Conservation (phyloP, 2,797 vertebrate genomes). For the Poeciliopsis paucimaculata region DNA sequence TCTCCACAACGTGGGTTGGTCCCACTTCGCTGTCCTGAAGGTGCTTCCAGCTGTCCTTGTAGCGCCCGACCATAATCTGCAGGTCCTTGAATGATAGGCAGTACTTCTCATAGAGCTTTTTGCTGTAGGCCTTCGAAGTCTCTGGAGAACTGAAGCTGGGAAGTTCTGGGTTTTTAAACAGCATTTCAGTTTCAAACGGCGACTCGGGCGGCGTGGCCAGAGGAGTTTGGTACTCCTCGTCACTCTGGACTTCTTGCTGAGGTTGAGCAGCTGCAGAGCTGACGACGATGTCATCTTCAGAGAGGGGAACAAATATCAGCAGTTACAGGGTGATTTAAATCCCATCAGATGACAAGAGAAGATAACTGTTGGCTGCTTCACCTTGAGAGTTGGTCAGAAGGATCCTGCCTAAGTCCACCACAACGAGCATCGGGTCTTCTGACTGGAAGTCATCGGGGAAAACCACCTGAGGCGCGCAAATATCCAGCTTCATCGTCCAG, state of each 20-base stretch:
- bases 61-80: slow-evolving; percentile 97
- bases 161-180: slow-evolving; percentile 63
- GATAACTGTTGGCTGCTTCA: slow-evolving; percentile 58
- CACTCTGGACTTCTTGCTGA: slow-evolving; percentile 89
- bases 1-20: slow-evolving; percentile 96
- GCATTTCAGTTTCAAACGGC: slow-evolving; percentile 82
- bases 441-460: slow-evolving; percentile 97
- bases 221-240: slow-evolving; percentile 96
- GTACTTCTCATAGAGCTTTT: slow-evolving; percentile 94
- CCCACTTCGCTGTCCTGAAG: slow-evolving; percentile 94
- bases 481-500: slow-evolving; percentile 96
- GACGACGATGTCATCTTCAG: slow-evolving; percentile 80
- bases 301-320: slow-evolving; percentile 17
- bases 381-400: slow-evolving; percentile 95
- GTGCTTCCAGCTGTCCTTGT: slow-evolving; percentile 97
- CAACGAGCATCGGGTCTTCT: slow-evolving; percentile 91
- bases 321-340: not conserved
- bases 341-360: not conserved
- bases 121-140: slow-evolving; percentile 83
- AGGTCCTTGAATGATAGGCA: slow-evolving; percentile 93
- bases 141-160: slow-evolving; percentile 79
- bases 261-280: slow-evolving; percentile 71
- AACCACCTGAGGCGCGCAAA: slow-evolving; percentile 96
- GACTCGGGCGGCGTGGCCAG: slow-evolving; percentile 91
- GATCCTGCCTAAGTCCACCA: slow-evolving; percentile 95